phyloP scores from a whole-genome alignment of 2,888 invertebrate species.

The Dione vanillae region DNA sequence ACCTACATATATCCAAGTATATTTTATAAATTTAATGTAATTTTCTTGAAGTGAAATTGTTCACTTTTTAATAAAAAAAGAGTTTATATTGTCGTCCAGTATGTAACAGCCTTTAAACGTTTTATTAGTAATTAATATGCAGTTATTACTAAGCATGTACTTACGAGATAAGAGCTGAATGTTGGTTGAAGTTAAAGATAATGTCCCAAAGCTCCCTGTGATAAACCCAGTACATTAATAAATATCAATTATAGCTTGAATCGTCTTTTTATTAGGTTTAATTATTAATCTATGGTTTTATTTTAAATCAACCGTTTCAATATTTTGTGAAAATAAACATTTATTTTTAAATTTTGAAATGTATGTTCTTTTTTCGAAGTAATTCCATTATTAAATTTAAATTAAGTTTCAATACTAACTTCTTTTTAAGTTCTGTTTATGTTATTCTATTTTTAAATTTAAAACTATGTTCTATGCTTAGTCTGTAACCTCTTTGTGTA shows the following conservation, averaged over 20 bases:
- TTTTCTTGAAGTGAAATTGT: too few relatives aligned
- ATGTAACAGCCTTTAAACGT: neutral
- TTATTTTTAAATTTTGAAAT: neutral
- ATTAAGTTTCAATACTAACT: neutral
- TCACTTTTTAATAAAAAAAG: too few relatives aligned
- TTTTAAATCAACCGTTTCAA: neutral
- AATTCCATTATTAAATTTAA: neutral
- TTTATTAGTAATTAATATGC: constrained; percentile 19
- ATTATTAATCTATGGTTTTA: neutral
- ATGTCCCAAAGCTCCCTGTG: constrained; percentile 64
- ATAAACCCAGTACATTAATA: constrained; percentile 48
- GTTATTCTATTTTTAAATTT: neutral
- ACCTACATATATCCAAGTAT: neutral
- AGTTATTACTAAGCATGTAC: constrained; percentile 16
- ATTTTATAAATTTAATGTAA: neutral
- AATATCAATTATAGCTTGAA: constrained; percentile 3
- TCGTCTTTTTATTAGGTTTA: neutral
- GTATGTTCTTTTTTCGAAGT: neutral
- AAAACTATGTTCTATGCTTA: neutral
- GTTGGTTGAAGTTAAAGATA: constrained; percentile 37
- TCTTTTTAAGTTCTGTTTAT: neutral
- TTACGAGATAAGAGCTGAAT: constrained; percentile 37
- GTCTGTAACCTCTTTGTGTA: neutral
- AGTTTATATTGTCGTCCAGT: neutral
- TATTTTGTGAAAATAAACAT: neutral